Base-by-base conservation (phyloP, 2,888 invertebrate genomes). In the Brachypterus glaber region DNA sequence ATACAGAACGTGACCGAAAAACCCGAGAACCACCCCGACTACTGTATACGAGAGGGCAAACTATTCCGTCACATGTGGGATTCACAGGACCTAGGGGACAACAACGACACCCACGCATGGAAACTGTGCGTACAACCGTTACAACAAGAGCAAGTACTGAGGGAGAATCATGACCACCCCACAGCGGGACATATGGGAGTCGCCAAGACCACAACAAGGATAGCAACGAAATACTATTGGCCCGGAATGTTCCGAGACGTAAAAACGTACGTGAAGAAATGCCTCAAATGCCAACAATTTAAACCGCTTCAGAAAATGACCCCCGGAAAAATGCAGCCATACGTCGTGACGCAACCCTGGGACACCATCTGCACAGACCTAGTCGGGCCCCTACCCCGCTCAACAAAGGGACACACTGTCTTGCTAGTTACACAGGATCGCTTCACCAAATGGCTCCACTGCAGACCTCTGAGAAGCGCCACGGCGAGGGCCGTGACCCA, bases 381-480 rank as follows among this genome's bases (percentile, higher is more conserved):
- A 8, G 29, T 29, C 5, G 29, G 29, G n/a, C 17, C 44, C 5
- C 24, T 44, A 5, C 32, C 44, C 5, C 34, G 50, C 35, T 40
- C 47, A 7, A 2, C 27, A 1, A n/a, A 24, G 1, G 51, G 49
- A 11, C 47, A 50, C 27, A 40, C 39, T 17, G 54, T 50, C 26
- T 33, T 54, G 8, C 21, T 54, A 3, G 54, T 53, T 0, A 43
- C 47, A 12, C 42, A 43, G 12, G 51, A 51, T 29, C 33, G 46
- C 39, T 47, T 48, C 17, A 41, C 47, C 1, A 44, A 42, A 34
- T 54, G 46, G 30, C 29, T 46, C 1, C 54, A 54, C 44, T 48
- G 47, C 2, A 44, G 53, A 11, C 40, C 52, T 0, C 14, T 55
- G 9, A 38, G 44, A 2, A 40, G 53, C 35, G 47, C 47, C 17